Base-by-base conservation (phyloP, 2,888 invertebrate species). In the Dromius quadrimaculatus region DNA sequence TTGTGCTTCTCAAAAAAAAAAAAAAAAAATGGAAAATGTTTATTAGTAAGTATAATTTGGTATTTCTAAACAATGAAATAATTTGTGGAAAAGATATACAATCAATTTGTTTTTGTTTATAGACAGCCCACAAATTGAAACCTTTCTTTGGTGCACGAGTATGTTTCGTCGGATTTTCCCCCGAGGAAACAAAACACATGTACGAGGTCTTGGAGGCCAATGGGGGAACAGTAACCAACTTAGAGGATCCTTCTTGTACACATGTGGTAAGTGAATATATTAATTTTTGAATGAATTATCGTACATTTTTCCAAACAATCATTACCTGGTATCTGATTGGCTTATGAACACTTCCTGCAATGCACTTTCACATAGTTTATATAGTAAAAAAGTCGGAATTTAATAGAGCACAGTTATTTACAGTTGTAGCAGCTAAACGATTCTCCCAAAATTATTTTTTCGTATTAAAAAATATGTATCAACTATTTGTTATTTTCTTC, bases 111-210 rank as follows among this genome's bases (percentile, higher is more conserved):
- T 22, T 20, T 47, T 15, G 11, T 47, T 20, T 36, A 59, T 20
- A 59, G 59, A 36, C 59, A 34, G 85, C 88, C 75, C 90, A 92
- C 84, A 92, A 91, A 79, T 81, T 97, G 74, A 93, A 92, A 82
- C 94, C 94, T 69, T 97, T 97, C 81, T 91, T 92, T 81, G 94
- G 94, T 22, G 91, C 93, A 70, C 88, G 89, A 77, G 90, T 97
- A 54, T 92, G 93, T 82, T 96, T 97, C 82, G 87, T 92, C 78
- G 97, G 97, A 3, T 97, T 97, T 84, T 89, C 93, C 1, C 90
- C 90, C 72, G 95, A 95, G 77, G 97, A 97, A 82, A 90, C 92
- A 79, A 89, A 89, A 78, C 95, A 97, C 81, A 97, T 97, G 96
- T 90, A 91, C 72, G 95, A 96, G 80, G 90, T 96, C 75, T 87